Evolutionary conservation across 2,888 invertebrate species (phyloP), one percentile per base, ranked within the genome.

Genomic region (Zaprionus lineosus): DNA sequence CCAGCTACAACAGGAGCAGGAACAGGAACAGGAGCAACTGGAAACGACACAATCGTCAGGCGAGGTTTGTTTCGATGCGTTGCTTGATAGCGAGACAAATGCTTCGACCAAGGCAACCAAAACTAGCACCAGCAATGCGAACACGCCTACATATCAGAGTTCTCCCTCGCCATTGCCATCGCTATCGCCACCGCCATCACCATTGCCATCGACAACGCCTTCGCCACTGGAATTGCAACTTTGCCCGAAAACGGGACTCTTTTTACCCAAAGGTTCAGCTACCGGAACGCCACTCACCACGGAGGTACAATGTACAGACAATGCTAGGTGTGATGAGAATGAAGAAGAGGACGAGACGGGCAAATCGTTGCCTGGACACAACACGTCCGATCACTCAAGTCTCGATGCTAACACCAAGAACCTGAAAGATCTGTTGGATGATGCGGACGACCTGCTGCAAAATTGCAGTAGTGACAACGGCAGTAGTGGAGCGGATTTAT

Each of bases 401-500:
- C 70, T 84, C 2, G 88, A 89, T 63, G 87, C 83, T 1, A 88
- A 88, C 51, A 86, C 88, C 12, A 89, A 89, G 72, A 89, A 89
- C 68, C 77, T 89, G 0, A 89, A 89, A 59, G 89, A 89, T 72
- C 74, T 89, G 21, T 66, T 89, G 2, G 89, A 89, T 37, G 88
- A 89, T 50, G 89, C 89, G 3, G 89, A 89, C 58, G 89, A 89
- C 52, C 71, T 89, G 24, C 51, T 89, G 21, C 89, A 89, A 40
- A 85, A 89, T 34, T 89, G 89, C 63, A 81, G 66, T 39, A 85
- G 84, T 34, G 88, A 88, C 26, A 92, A 92, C 70, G 88, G 88
- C 12, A 90, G 88, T 73, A 87, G 78, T 40, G 90, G 89, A 3
- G 87, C 87, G 1, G 92, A 91, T 33, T 86, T 93, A 51, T 90